Evolutionary conservation across 2,797 vertebrate genomes (phyloP), one percentile per base, ranked within the genome.

Genomic region (Syngnathus rostellatus): DNA sequence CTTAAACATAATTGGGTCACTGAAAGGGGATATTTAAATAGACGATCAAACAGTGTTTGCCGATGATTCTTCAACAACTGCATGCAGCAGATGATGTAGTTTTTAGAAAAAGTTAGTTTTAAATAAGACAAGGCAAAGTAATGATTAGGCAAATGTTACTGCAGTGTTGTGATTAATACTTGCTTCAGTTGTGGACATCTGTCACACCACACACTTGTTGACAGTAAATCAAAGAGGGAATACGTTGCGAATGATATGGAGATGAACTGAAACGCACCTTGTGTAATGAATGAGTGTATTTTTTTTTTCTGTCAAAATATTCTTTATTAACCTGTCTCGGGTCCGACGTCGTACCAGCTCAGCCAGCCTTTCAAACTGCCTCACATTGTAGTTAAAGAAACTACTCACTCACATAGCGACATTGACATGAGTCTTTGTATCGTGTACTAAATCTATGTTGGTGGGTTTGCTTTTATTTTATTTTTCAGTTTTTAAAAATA

Each of bases 281-380:
- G 73, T 81, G 69, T 75, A 76, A 77, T 59, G 62, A 84, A 81
- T 64, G 67, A 37, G 17, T 57, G 53, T 65, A 4, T 37, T 67
- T 72, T 9, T 68, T 23, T 23, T 40, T 67, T 72, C 7, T 65
- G 16, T 74, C 39, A 61, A 12, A 69, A 17, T 68, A 14, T 70
- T 10, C 50, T 21, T 63, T 61, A 38, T 73, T 19, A 69, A 17
- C 65, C 46, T 73, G 31, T 77, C 64, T 80, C 68, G 78, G 14
- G 55, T 58, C 55, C 55, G 25, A 37, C 55, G 31, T 58, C 31
- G 68, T 79, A 86, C 86, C 87, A 89, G 86, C 86, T 87, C 89
- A 86, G 88, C 87, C 88, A 90, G 90, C 89, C 88, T 91, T 88
- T 87, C 86, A 89, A 91, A 90, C 90, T 91, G 90, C 90, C 90